phyloP scores from a whole-genome alignment of 1,140 invertebrate species.

The Aricia agestis region DNA sequence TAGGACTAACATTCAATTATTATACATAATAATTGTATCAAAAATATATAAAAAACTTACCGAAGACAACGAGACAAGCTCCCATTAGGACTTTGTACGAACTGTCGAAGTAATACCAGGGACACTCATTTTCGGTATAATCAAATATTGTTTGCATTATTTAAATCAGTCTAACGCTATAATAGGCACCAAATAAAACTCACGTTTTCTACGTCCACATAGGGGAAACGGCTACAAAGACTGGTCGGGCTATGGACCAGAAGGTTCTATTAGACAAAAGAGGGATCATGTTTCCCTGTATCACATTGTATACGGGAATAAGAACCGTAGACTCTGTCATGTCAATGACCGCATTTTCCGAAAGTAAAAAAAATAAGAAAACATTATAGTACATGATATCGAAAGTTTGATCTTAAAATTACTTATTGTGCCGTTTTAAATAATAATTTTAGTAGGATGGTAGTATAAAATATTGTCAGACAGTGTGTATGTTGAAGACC shows the following conservation, averaged over 20 bases:
- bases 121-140: conserved; percentile 67
- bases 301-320: conserved; percentile 46
- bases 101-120: conserved; percentile 73
- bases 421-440: too few species aligned
- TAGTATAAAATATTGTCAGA: too few species aligned
- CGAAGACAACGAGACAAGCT: conserved; percentile 70
- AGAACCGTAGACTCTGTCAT: conserved; percentile 41
- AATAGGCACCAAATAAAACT: conserved; percentile 46
- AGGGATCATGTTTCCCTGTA: conserved; percentile 50
- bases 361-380: too few species aligned
- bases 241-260: conserved; percentile 60
- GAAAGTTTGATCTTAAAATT: neutral
- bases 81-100: conserved; percentile 73
- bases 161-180: conserved; percentile 27
- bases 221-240: conserved; percentile 51
- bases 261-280: conserved; percentile 42
- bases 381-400: too few species aligned
- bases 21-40: too few species aligned
- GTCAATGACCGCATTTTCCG: too few species aligned
- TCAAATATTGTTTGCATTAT: conserved; percentile 55
- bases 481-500: too few species aligned
- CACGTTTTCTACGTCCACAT: conserved; percentile 49
- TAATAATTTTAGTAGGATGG: too few species aligned
- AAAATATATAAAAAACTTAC: conserved; percentile 65
- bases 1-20: too few species aligned